Conservation (phyloP, 2,113 vertebrate species). For the Erythrolamprus reginae region DNA sequence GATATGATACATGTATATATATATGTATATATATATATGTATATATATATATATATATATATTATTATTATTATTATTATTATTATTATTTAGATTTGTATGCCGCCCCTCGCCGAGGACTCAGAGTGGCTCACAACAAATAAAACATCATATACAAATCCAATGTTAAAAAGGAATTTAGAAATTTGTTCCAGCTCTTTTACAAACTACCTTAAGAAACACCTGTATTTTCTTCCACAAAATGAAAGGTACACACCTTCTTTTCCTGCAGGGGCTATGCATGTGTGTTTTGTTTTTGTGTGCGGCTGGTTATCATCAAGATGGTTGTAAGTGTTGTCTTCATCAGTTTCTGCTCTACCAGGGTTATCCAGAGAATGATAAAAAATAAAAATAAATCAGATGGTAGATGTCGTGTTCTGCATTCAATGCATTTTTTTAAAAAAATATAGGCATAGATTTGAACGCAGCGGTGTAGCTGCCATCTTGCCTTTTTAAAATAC, state of each 20-base stretch:
- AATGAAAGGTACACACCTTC: background rate
- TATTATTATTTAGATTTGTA: no score
- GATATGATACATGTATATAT: no score
- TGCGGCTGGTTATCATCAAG: background rate
- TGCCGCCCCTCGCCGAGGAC: no score
- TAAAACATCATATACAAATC: no score
- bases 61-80: no score
- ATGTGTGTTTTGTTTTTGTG: background rate
- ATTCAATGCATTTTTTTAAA: no score
- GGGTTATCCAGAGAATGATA: background rate
- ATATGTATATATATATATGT: no score
- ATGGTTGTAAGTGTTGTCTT: background rate
- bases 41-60: no score
- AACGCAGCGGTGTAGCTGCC: background rate
- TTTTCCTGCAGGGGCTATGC: background rate
- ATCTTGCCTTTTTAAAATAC: background rate
- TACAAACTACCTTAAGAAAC: background rate
- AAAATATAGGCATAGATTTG: background rate
- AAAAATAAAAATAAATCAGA: background rate
- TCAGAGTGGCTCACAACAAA: no score
- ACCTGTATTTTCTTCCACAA: background rate
- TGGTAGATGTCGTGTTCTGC: background rate
- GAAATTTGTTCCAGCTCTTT: background rate
- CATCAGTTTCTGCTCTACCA: background rate
- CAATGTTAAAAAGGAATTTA: no score